Evolutionary conservation across 2,888 invertebrate genomes (phyloP).

Genomic region (Cheilosia scutellata): DNA sequence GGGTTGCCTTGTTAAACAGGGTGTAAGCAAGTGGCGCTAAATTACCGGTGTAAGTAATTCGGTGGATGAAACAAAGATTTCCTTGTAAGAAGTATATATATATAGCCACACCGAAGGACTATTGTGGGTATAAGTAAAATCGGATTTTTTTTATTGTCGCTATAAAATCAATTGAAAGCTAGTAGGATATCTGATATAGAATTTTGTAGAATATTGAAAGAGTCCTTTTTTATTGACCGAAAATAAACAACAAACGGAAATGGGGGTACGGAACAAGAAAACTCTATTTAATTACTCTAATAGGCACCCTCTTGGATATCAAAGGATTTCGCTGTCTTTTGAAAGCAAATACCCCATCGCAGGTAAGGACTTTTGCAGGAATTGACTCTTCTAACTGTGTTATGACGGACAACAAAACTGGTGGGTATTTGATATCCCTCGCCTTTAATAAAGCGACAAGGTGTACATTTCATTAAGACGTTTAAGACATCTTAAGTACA

Average conservation of each 20-base stretch:
- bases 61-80: slow-evolving; percentile 67
- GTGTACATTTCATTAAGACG: slow-evolving; percentile 78
- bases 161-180: slow-evolving; percentile 56
- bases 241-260: slow-evolving; percentile 50
- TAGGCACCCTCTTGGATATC: slow-evolving; percentile 75
- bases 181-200: slow-evolving; percentile 10
- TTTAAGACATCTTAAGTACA: slow-evolving; percentile 77
- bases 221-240: slow-evolving; percentile 67
- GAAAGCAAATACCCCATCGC: slow-evolving; percentile 74
- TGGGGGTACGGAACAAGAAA: slow-evolving; percentile 17
- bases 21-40: slow-evolving; percentile 84
- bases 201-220: slow-evolving; percentile 13
- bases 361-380: slow-evolving; percentile 38
- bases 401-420: slow-evolving; percentile 71
- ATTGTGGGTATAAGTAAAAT: neutral
- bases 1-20: slow-evolving; percentile 83
- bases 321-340: slow-evolving; percentile 75
- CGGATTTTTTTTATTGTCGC: slow-evolving; percentile 30
- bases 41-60: slow-evolving; percentile 84
- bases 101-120: neutral
- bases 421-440: slow-evolving; percentile 62
- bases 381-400: slow-evolving; percentile 63
- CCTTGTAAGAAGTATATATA: neutral
- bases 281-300: slow-evolving; percentile 74
- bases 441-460: slow-evolving; percentile 75